Evolutionary conservation across 2,888 invertebrate genomes (phyloP), one percentile per base, ranked within the genome.

Genomic region (Phengaris arion): DNA sequence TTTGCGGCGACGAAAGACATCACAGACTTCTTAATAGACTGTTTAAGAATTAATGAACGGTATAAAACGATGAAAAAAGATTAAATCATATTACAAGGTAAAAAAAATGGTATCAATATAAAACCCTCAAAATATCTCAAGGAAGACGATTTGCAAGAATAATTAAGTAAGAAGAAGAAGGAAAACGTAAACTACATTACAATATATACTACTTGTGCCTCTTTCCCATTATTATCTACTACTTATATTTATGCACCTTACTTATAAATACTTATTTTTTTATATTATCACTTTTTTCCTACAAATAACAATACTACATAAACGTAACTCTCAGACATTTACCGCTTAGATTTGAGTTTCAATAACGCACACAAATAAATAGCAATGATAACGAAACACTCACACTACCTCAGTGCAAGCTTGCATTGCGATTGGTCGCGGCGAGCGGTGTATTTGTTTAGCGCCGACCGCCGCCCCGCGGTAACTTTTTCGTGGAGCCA

Each of bases 141-240:
- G 22, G 59, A 64, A 64, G 57, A 57, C 15, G 8, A 35, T 35
- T 35, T 35, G 4, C 35, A 35, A 57, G 9, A 57, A 57, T 57
- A 15, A 57, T 51, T 57, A 57, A 57, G 15, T 8, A 57, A 15
- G 35, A 51, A 51, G 6, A 35, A 64, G 15, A 22, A 22, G 22
- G n/a, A 22, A 15, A 22, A 59, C 10, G 8, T 59, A 59, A 35
- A 64, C 59, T 64, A 64, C 10, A 64, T 64, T 64, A 64, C 10
- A 35, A 64, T 57, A 57, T 9, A 59, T n/a, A 64, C 35, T 64
- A 64, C 35, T 64, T 64, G 64, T 64, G 64, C 64, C 64, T 64
- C 64, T 64, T 12, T 35, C 35, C 64, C 64, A 64, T 15, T 64
- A 22, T 2, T 35, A 35, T 35, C 35, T 59, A 35, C 35, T 13